Evolutionary conservation across 2,113 vertebrate species (phyloP).

Genomic region (Mesembrinibis cayennensis): DNA sequence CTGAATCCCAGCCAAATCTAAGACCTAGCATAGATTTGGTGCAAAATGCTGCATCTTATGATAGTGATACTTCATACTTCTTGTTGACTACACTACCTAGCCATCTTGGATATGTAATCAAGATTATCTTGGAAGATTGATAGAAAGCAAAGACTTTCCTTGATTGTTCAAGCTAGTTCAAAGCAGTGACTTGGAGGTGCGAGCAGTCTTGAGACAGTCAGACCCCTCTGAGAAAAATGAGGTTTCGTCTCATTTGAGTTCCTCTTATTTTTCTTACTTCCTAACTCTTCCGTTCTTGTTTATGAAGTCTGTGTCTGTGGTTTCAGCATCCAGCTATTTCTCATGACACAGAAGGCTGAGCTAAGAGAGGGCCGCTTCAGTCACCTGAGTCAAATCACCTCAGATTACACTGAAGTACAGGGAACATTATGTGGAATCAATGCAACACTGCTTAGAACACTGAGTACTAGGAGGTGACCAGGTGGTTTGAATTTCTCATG

Average conservation of each 20-base stretch:
- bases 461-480: background rate
- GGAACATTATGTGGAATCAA: background rate
- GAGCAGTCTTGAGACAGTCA: background rate
- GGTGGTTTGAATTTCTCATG: background rate
- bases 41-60: background rate
- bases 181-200: background rate
- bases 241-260: background rate
- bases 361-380: background rate
- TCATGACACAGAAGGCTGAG: slow-evolving; percentile 20
- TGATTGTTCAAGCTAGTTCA: background rate
- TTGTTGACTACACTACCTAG: background rate
- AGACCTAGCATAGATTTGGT: background rate
- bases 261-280: background rate
- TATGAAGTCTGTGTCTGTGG: background rate
- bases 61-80: background rate
- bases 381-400: slow-evolving; percentile 45
- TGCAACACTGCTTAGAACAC: slow-evolving; percentile 12
- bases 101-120: background rate
- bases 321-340: background rate
- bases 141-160: background rate
- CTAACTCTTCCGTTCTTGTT: background rate
- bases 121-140: background rate
- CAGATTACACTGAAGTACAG: background rate
- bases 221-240: background rate
- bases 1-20: background rate